Conservation (phyloP, 1,140 invertebrate genomes). For the Hylaeus volcanicus region DNA sequence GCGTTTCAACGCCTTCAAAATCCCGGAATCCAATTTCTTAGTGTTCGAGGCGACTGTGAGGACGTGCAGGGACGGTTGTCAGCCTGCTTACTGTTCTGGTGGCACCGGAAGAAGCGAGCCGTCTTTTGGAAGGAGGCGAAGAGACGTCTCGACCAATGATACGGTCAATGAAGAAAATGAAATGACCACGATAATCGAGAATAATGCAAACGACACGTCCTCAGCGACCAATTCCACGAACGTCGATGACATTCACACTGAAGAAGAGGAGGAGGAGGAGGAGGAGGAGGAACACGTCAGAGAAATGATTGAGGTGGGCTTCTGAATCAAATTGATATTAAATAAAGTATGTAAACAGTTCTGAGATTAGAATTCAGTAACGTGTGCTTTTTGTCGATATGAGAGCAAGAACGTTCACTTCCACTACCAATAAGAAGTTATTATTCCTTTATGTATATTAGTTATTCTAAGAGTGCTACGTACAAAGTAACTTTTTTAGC, state of each 20-base stretch:
- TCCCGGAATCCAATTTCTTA: constrained; percentile 95
- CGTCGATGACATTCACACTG: constrained; percentile 23
- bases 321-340: too few relatives aligned
- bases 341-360: too few relatives aligned
- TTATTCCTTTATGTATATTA: too few relatives aligned
- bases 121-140: constrained; percentile 87
- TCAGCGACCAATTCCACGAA: constrained; percentile 31
- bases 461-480: too few relatives aligned
- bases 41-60: constrained; percentile 96
- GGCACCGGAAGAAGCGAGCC: constrained; percentile 88
- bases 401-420: too few relatives aligned
- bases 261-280: constrained; percentile 64
- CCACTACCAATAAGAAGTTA: too few relatives aligned
- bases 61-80: constrained; percentile 93
- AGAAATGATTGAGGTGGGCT: constrained; percentile 90
- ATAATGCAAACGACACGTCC: constrained; percentile 38
- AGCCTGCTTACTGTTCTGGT: constrained; percentile 91
- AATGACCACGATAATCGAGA: constrained; percentile 44
- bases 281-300: constrained; percentile 85
- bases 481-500: too few relatives aligned
- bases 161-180: constrained; percentile 61
- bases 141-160: constrained; percentile 79
- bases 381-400: too few relatives aligned
- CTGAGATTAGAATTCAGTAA: too few relatives aligned
- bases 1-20: constrained; percentile 96